Conservation (phyloP, 2,113 vertebrate genomes). For the Hystrix brachyura region DNA sequence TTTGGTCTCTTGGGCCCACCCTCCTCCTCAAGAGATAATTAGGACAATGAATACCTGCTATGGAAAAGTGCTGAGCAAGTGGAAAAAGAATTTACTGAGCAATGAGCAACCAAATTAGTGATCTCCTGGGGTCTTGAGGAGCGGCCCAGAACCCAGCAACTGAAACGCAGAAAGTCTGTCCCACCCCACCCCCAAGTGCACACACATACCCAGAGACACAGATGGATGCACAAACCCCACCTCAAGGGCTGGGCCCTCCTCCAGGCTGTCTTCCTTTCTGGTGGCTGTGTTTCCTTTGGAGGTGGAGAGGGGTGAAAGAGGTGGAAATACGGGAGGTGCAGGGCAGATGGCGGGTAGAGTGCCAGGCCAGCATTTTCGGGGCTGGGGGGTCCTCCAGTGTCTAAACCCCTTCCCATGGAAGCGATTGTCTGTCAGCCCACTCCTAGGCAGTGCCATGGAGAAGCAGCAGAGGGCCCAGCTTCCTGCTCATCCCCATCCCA, state of each 20-base stretch:
- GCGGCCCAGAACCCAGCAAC: background rate
- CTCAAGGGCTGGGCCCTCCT: background rate
- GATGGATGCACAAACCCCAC: background rate
- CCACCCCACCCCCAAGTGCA: background rate
- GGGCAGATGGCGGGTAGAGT: no score
- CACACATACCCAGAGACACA: rapidly evolving
- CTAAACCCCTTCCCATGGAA: background rate
- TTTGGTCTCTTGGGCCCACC: background rate
- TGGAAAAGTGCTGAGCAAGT: slow-evolving; percentile 3
- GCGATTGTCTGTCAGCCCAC: background rate
- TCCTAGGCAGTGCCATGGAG: background rate
- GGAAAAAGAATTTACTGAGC: slow-evolving; percentile 35
- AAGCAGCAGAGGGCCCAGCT: background rate
- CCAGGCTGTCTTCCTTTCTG: background rate
- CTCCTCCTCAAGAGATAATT: slow-evolving; percentile 20
- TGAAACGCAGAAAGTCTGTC: background rate
- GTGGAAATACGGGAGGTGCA: background rate
- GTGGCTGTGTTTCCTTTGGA: background rate
- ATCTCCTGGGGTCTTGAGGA: background rate
- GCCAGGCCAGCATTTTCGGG: background rate
- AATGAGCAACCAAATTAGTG: background rate
- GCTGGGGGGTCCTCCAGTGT: background rate
- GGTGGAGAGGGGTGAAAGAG: background rate
- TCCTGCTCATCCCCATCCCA: background rate
- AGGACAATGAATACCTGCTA: slow-evolving; percentile 3